Percentiles rank a stretch among this genome's conserved stretches.
Conservation (phyloP, 1,140 invertebrate species). For the Charaxes varanes region DNA sequence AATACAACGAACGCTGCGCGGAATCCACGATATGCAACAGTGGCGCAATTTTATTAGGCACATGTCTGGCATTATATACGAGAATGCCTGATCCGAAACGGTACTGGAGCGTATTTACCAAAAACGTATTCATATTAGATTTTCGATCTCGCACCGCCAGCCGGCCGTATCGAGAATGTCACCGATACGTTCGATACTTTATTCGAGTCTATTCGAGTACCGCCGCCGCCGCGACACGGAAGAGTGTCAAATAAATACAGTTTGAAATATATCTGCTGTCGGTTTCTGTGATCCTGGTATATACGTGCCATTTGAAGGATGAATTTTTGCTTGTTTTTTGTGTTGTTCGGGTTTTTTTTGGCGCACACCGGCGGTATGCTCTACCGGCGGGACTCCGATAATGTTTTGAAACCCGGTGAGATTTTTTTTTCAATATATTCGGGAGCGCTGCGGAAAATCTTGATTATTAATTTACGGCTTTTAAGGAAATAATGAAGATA, state of each 20-base stretch:
- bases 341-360: conserved; percentile 57
- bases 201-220: conserved; percentile 55
- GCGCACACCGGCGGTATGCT: conserved; percentile 50
- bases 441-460: no score
- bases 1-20: conserved; percentile 3
- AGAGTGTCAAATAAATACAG: conserved; percentile 69
- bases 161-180: conserved; percentile 59
- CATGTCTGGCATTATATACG: conserved; percentile 55
- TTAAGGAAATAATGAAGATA: no score
- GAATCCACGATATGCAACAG: conserved; percentile 10
- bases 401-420: conserved; percentile 64
- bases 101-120: conserved; percentile 50
- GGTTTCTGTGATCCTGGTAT: conserved; percentile 55
- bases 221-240: conserved; percentile 52
- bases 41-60: conserved; percentile 48
- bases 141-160: conserved; percentile 57
- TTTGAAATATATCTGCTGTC: conserved; percentile 65
- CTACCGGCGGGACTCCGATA: conserved; percentile 56
- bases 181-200: conserved; percentile 64
- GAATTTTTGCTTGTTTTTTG: conserved; percentile 66
- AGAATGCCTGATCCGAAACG: conserved; percentile 38
- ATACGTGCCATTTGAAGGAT: conserved; percentile 57
- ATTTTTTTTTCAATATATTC: no score
- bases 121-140: conserved; percentile 70
- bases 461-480: no score